These are phyloP conservation scores for Cerastis leucographa DNA, from an alignment of 2,888 invertebrate genomes.

Conservation along the genomic window DNA sequence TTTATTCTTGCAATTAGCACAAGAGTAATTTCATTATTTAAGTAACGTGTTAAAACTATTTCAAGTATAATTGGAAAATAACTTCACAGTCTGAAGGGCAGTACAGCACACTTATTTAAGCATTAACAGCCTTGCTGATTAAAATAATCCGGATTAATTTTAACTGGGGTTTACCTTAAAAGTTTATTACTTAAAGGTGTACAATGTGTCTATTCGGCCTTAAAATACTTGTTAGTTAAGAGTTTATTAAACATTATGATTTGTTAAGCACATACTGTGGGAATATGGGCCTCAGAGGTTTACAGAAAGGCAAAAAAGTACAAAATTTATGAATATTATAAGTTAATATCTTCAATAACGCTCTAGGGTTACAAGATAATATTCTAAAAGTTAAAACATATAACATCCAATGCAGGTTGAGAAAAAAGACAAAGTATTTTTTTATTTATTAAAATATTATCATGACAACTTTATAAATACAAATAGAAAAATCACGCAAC, in stretches of 20 bases:
- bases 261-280: not conserved
- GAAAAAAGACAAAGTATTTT: too few relatives aligned
- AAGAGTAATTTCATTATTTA: not conserved
- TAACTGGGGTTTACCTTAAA: slow-evolving; percentile 7
- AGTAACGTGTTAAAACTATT: not conserved
- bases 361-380: not conserved
- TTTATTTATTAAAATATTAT: too few relatives aligned
- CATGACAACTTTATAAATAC: too few relatives aligned
- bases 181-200: slow-evolving; percentile 13
- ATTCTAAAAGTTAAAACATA: not conserved
- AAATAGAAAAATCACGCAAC: too few relatives aligned
- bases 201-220: not conserved
- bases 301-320: not conserved
- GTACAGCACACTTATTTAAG: not conserved
- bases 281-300: not conserved
- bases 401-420: not conserved
- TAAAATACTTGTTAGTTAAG: slow-evolving; percentile 8
- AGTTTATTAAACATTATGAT: slow-evolving; percentile 4
- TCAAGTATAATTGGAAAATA: slow-evolving; percentile 1
- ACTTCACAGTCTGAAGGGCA: not conserved
- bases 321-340: not conserved
- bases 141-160: slow-evolving; percentile 27
- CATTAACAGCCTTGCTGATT: not conserved
- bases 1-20: not conserved
- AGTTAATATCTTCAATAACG: not conserved